A percentile compares a stretch with the other conserved stretches of the same genome.
Evolutionary conservation across 23 tunicate species (phyloP).

Genomic region (Botrylloides violaceus): DNA sequence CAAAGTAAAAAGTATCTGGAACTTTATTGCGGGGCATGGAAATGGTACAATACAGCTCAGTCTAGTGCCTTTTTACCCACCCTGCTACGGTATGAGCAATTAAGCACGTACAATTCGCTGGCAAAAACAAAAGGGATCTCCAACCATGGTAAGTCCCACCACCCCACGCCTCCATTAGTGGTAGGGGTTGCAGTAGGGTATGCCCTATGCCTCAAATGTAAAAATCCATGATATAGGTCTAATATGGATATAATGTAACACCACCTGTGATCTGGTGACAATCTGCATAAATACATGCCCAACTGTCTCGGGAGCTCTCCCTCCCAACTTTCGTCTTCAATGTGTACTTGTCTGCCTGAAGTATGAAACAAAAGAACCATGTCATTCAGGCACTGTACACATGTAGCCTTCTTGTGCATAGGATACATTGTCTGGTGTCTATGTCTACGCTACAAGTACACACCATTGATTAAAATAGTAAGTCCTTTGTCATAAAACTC

Average conservation of each 20-base stretch:
- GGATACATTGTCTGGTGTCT: neutral
- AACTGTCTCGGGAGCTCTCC: neutral
- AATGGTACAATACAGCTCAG: neutral
- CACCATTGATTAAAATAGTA: constrained; percentile 41
- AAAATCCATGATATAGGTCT: too few relatives aligned
- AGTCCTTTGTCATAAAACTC: constrained; percentile 60
- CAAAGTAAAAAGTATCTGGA: too few relatives aligned
- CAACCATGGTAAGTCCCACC: too few relatives aligned
- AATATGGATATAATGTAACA: neutral
- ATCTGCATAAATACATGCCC: constrained; percentile 10
- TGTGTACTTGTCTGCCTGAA: neutral
- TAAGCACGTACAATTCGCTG: too few relatives aligned
- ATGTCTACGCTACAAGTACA: neutral
- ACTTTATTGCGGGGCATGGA: too few relatives aligned
- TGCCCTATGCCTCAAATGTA: too few relatives aligned
- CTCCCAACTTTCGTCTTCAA: neutral
- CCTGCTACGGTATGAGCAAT: too few relatives aligned
- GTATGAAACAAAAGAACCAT: neutral
- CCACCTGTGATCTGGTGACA: constrained; percentile 18
- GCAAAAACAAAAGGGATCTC: too few relatives aligned
- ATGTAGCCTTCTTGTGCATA: neutral
- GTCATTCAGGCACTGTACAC: neutral
- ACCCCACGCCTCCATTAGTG: too few relatives aligned
- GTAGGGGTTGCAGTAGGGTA: too few relatives aligned
- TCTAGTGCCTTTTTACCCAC: too few relatives aligned